Evolutionary conservation across 2,888 invertebrate genomes (phyloP).

Genomic region (Cephus spinipes): DNA sequence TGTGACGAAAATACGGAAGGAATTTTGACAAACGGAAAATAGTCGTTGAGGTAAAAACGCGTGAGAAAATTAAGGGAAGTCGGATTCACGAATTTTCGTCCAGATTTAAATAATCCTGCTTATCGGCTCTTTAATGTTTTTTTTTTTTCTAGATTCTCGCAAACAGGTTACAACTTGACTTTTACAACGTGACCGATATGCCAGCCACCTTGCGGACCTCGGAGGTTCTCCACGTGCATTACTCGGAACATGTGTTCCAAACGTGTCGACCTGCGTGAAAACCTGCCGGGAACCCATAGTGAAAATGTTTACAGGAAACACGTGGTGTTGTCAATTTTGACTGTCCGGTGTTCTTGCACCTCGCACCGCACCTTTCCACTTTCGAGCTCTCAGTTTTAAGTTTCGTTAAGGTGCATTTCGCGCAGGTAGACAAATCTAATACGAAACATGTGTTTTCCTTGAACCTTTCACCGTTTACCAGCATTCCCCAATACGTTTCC

Average conservation of each 20-base stretch:
- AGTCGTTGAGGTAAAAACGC: not conserved
- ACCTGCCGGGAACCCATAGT: not conserved
- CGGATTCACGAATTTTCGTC: not conserved
- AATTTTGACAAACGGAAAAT: not conserved
- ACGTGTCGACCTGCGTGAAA: not conserved
- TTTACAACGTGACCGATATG: constrained; percentile 36
- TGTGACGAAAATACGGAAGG: not conserved
- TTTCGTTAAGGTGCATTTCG: constrained; percentile 13
- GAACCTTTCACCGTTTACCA: not conserved
- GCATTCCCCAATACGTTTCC: not conserved
- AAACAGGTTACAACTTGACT: constrained; percentile 30
- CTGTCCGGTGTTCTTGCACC: not conserved
- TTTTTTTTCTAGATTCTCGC: not conserved
- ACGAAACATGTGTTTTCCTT: constrained; percentile 51
- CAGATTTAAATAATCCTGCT: not conserved
- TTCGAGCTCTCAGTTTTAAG: not conserved
- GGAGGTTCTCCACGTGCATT: constrained; percentile 28
- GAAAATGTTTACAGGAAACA: not conserved
- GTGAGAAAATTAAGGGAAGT: not conserved
- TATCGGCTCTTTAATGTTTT: not conserved
- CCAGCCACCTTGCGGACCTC: constrained; percentile 21
- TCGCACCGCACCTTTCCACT: not conserved
- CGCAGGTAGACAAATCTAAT: constrained; percentile 54
- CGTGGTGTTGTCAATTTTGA: not conserved
- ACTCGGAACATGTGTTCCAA: constrained; percentile 27